Conservation (phyloP, 2,113 vertebrate species). For the Urocitellus parryii region DNA sequence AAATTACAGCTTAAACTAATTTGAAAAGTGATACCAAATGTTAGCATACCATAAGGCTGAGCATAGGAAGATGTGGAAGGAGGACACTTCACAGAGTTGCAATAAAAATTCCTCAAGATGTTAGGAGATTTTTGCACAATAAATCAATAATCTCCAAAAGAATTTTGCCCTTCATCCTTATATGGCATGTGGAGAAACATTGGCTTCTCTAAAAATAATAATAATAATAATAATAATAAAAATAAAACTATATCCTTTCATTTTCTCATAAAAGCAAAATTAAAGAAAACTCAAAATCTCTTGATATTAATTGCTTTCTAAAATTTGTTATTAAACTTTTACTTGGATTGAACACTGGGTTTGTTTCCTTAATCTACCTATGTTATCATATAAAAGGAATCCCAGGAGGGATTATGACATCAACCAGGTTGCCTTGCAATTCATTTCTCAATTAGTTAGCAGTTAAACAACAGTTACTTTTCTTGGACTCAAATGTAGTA, state of each 20-base stretch:
- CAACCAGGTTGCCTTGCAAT: not conserved
- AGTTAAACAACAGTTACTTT: not conserved
- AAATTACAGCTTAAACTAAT: slow-evolving; percentile 71
- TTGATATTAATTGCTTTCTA: not conserved
- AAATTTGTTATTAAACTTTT: slow-evolving; percentile 28
- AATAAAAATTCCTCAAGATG: slow-evolving; percentile 63
- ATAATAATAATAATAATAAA: not conserved
- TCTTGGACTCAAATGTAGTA: not conserved
- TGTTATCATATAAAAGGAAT: not conserved
- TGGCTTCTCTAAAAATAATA: not conserved
- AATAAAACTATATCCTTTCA: not conserved
- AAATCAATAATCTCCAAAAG: slow-evolving; percentile 19
- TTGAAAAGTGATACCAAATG: slow-evolving; percentile 72
- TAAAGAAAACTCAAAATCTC: not conserved
- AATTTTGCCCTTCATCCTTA: not conserved
- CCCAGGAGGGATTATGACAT: not conserved
- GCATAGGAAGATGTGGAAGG: not conserved
- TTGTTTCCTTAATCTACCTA: not conserved
- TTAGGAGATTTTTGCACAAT: slow-evolving; percentile 54
- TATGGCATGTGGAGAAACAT: not conserved
- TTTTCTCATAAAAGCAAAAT: slow-evolving; percentile 11
- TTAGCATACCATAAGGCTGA: slow-evolving; percentile 53
- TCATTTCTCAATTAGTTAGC: not conserved
- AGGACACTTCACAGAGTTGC: slow-evolving; percentile 45
- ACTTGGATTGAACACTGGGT: not conserved